Evolutionary conservation across 1,140 invertebrate genomes (phyloP).

Genomic region (Heliothis subflexa): DNA sequence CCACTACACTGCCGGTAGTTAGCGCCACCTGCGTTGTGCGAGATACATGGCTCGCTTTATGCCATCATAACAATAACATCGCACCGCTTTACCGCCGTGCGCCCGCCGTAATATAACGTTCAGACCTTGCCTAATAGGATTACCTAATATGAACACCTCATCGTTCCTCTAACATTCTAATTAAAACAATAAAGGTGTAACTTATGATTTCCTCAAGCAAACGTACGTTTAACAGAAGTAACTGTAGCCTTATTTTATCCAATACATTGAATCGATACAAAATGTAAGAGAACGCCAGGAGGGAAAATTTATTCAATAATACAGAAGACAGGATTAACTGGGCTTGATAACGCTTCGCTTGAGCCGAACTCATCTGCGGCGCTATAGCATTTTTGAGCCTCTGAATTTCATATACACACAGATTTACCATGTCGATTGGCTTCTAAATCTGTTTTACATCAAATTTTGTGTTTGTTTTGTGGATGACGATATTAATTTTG

Average conservation of each 20-base stretch:
- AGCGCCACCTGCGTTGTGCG: conserved; percentile 59
- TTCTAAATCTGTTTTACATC: conserved; percentile 48
- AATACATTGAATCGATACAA: conserved; percentile 63
- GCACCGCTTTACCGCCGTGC: conserved; percentile 44
- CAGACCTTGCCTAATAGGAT: conserved; percentile 49
- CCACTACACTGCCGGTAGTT: conserved; percentile 56
- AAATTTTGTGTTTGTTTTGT: conserved; percentile 49
- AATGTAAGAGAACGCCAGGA: conserved; percentile 66
- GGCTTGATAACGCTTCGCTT: conserved; percentile 76
- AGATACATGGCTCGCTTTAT: conserved; percentile 59
- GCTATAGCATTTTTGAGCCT: conserved; percentile 74
- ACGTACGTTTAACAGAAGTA: conserved; percentile 51
- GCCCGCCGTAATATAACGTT: conserved; percentile 45
- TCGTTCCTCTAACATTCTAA: conserved; percentile 31
- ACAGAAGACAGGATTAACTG: conserved; percentile 76
- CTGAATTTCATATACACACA: conserved; percentile 68
- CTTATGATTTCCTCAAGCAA: conserved; percentile 10
- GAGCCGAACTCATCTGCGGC: conserved; percentile 70
- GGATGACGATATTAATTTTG: conserved; percentile 49
- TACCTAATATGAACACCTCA: conserved; percentile 40
- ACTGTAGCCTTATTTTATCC: conserved; percentile 62
- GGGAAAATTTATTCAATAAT: conserved; percentile 79
- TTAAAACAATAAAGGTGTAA: conserved; percentile 21
- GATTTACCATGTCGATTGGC: conserved; percentile 53
- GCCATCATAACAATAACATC: conserved; percentile 62